Evolutionary conservation across 2,888 invertebrate species (phyloP).

Genomic region (Tanypteryx hageni): DNA sequence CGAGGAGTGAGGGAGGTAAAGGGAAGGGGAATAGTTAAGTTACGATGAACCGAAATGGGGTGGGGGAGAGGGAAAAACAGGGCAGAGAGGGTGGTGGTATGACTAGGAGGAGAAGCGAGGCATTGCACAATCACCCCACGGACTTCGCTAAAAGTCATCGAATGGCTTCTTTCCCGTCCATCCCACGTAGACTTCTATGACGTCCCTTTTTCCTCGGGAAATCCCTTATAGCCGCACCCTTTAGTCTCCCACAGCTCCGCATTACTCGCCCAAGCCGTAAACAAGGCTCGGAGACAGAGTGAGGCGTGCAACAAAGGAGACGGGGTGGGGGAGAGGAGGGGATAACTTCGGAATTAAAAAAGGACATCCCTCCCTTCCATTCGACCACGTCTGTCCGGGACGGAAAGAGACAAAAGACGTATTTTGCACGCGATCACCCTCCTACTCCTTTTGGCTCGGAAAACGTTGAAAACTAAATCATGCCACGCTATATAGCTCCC

Average conservation of each 20-base stretch:
- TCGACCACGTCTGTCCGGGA: background rate
- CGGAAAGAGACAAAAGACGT: constrained; percentile 8
- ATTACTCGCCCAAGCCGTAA: background rate
- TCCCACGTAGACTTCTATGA: background rate
- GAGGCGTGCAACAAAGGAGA: background rate
- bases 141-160: background rate
- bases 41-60: too few species aligned
- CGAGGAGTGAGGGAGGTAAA: background rate
- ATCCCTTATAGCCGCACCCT: constrained; percentile 4
- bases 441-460: too few species aligned
- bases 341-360: too few species aligned
- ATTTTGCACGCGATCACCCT: background rate
- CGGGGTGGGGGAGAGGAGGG: background rate
- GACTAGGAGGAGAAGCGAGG: background rate
- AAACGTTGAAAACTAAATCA: background rate
- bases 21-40: background rate
- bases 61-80: too few species aligned
- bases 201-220: background rate
- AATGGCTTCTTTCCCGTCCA: background rate
- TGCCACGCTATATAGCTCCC: background rate
- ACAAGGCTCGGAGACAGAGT: background rate
- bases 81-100: too few species aligned
- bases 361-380: background rate
- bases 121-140: constrained; percentile 5
- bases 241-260: background rate